Evolutionary conservation across 2,113 vertebrate genomes (phyloP).

Genomic region (Lichenostomus cassidix): DNA sequence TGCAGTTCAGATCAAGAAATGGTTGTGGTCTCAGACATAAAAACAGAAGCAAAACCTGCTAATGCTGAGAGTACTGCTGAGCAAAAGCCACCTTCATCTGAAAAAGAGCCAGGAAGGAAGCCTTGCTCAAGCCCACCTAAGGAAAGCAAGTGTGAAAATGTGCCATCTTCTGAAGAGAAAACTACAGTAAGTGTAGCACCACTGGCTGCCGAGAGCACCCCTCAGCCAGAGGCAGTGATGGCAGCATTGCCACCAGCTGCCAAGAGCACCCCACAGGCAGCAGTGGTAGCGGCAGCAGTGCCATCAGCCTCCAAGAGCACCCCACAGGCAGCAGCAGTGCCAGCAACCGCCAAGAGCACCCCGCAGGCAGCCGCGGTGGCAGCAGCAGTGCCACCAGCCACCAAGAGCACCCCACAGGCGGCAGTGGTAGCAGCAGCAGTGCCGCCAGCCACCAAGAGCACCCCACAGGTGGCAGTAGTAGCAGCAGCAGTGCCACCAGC

Average conservation of each 20-base stretch:
- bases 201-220: neutral
- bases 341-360: neutral
- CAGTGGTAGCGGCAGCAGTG: accelerated
- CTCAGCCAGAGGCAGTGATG: neutral
- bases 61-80: conserved; percentile 54
- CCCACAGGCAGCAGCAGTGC: neutral
- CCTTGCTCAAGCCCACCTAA: conserved; percentile 28
- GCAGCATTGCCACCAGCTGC: neutral
- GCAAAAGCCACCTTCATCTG: conserved; percentile 38
- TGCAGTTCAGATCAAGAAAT: conserved; percentile 33
- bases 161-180: conserved; percentile 60
- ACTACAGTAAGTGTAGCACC: neutral
- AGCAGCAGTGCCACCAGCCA: accelerated
- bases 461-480: neutral
- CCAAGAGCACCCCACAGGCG: neutral
- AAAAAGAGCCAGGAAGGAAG: conserved; percentile 62
- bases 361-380: neutral
- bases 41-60: conserved; percentile 44
- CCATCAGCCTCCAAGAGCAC: neutral
- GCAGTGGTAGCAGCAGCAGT: neutral
- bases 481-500: neutral
- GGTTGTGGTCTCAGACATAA: neutral
- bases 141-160: conserved; percentile 57
- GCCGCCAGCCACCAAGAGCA: neutral
- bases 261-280: neutral